Conservation (phyloP, 2,113 vertebrate species). For the Merops nubicus region DNA sequence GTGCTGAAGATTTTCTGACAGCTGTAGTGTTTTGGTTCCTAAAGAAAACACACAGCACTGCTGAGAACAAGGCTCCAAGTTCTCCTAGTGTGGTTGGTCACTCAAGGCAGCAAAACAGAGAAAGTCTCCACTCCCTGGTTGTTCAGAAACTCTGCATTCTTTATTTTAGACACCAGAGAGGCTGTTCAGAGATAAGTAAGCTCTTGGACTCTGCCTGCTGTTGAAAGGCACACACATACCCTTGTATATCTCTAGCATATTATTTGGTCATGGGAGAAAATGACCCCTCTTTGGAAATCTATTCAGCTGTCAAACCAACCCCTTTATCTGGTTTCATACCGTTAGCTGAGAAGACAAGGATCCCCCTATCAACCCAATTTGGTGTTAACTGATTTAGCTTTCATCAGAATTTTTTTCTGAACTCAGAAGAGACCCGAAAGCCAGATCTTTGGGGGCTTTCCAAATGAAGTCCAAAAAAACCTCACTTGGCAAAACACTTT, state of each 20-base stretch:
- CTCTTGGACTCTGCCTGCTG: constrained; percentile 29
- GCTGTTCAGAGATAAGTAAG: constrained; percentile 33
- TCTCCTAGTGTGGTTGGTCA: not conserved
- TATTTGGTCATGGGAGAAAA: constrained; percentile 65
- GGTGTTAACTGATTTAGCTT: constrained; percentile 61
- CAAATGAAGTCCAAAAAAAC: constrained; percentile 24
- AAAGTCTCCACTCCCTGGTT: not conserved
- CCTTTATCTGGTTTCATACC: constrained; percentile 57
- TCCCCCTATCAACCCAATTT: constrained; percentile 56
- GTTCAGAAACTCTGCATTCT: constrained; percentile 35
- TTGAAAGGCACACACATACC: constrained; percentile 50
- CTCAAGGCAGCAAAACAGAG: not conserved
- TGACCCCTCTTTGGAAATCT: constrained; percentile 45
- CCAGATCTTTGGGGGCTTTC: not conserved
- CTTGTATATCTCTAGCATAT: constrained; percentile 47
- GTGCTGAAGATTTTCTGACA: not conserved
- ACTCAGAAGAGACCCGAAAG: not conserved
- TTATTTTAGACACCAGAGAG: constrained; percentile 38
- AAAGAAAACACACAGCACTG: not conserved
- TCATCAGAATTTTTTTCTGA: constrained; percentile 30
- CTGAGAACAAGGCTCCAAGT: not conserved
- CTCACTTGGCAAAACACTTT: constrained; percentile 19
- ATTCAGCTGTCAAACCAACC: constrained; percentile 55
- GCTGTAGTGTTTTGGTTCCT: fast-evolving
- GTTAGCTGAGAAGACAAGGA: constrained; percentile 65